Base-by-base conservation (phyloP, 2,797 vertebrate genomes). In the Forpus xanthops region DNA sequence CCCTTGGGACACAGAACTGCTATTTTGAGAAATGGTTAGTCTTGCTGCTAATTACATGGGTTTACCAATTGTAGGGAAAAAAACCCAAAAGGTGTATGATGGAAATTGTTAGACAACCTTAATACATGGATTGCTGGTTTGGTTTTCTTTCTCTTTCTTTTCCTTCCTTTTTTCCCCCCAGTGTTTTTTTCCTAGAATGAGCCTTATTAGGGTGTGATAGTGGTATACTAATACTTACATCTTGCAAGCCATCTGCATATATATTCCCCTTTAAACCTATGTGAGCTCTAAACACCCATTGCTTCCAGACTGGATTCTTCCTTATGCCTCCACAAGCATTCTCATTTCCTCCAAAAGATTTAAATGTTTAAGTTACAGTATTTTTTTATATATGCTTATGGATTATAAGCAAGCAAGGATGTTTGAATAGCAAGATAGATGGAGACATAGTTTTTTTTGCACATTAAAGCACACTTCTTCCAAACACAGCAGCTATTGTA, bases 401-500 rank as follows among this genome's bases (percentile, higher is more conserved):
- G 45, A 88, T 91, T 91, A 88, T 45, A 86, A 49, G 30, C 50
- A 77, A 80, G 42, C 61, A 71, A 65, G 24, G 31, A 15, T 73
- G 44, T 91, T 89, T 92, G 39, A 94, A 79, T 76, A 83, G 62
- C 18, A 68, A 78, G 64, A 52, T 73, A 56, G 35, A 70, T 77
- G 39, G 37, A 75, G 87, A 65, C 65, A 39, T 13, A 68, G 39
- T 3, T 24, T 0, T 30, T 83, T 93, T 92, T 91, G 25, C 62
- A 50, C 21, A 25, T 89, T 81, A 77, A 85, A 83, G 44, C 37
- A 55, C 31, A 11, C 21, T 93, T 72, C 66, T 85, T 73, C 31
- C 13, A 79, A 95, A 89, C 95, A 96, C 92, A 95, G 91, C 11
- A 6, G 50, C 76, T 93, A 87, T 81, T 97, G 78, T 96, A 76